Conservation (phyloP, 1,140 invertebrate genomes). For the Papilio aristodemus region DNA sequence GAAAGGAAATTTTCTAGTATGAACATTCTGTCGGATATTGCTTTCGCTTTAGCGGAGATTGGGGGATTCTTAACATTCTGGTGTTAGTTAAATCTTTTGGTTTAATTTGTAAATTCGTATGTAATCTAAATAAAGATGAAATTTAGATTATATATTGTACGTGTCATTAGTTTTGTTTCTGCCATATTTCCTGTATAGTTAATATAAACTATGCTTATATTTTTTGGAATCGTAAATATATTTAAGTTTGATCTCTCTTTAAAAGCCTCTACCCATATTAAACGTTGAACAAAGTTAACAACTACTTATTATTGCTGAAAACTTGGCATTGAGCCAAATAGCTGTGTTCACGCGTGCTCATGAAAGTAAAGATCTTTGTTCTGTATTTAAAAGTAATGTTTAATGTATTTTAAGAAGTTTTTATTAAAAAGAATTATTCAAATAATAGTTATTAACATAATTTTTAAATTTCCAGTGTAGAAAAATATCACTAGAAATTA, state of each 20-base stretch:
- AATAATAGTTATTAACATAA: neutral
- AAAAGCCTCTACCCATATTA: constrained; percentile 15
- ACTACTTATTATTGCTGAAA: constrained; percentile 18
- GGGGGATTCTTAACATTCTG: constrained; percentile 1
- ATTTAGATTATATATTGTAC: no score
- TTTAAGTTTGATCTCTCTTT: neutral
- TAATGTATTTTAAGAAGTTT: neutral
- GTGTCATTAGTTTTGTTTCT: no score
- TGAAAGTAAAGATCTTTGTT: constrained; percentile 20
- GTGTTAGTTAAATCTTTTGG: neutral
- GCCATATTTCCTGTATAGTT: neutral
- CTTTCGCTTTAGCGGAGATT: constrained; percentile 15
- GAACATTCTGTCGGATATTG: constrained; percentile 20
- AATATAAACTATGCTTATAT: neutral
- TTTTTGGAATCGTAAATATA: neutral
- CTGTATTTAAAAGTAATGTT: constrained; percentile 11
- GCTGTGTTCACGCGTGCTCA: constrained; percentile 22
- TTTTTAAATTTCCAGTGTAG: neutral
- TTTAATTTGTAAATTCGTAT: no score
- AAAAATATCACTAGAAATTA: no score
- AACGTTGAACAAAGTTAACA: constrained; percentile 23
- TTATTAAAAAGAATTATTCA: neutral
- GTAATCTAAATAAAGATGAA: no score
- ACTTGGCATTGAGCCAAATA: constrained; percentile 6
- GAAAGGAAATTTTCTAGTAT: constrained; percentile 22